Conservation (phyloP, 2,113 vertebrate genomes). For the Anhinga anhinga region DNA sequence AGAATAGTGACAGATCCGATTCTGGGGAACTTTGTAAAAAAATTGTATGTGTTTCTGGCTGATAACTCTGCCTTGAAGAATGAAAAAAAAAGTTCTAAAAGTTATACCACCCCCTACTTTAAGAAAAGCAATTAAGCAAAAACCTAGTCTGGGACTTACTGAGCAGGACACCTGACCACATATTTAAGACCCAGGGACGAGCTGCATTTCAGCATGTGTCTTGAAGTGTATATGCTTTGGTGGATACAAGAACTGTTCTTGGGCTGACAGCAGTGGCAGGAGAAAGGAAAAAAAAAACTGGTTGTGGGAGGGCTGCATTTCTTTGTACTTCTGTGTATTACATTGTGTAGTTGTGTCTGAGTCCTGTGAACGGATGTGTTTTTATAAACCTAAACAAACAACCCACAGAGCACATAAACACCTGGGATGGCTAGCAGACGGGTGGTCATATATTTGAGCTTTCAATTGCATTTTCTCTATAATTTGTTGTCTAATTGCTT, state of each 20-base stretch:
- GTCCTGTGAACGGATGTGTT: background rate
- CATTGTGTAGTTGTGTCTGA: fast-evolving
- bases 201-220: background rate
- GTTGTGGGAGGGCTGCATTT: background rate
- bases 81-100: background rate
- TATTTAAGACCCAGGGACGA: background rate
- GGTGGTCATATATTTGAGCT: background rate
- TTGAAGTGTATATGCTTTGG: background rate
- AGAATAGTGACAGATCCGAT: background rate
- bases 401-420: background rate
- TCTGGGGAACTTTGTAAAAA: background rate
- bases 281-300: background rate
- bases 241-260: background rate
- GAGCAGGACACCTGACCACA: background rate
- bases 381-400: background rate
- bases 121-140: background rate
- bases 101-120: background rate
- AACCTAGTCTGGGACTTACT: background rate
- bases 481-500: conserved; percentile 29
- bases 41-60: background rate
- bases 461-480: background rate
- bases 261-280: background rate
- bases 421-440: background rate
- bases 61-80: background rate
- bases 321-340: background rate